These are phyloP conservation scores for Ennomos quercinarius DNA, from an alignment of 2,888 invertebrate species.

Conservation along the genomic window DNA sequence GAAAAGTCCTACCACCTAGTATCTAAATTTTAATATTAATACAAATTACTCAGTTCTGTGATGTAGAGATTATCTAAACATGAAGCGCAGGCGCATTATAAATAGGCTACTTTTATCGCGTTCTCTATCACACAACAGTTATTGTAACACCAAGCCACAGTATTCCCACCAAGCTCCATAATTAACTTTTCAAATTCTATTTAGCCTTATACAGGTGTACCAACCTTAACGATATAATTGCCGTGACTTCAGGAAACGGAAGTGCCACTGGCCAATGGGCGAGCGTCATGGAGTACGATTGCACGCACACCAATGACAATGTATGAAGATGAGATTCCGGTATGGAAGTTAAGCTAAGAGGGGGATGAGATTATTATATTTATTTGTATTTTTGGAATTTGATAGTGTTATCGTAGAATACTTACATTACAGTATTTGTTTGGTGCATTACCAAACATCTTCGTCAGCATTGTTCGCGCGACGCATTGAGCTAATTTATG, in stretches of 20 bases:
- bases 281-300: slow-evolving; percentile 65
- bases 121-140: slow-evolving; percentile 41
- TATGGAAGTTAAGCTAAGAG: slow-evolving; percentile 4
- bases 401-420: no score
- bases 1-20: no score
- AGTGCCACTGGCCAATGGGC: slow-evolving; percentile 65
- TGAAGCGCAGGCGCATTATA: background rate
- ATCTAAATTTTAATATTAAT: no score
- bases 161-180: slow-evolving; percentile 21
- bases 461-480: no score
- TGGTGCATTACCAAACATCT: no score
- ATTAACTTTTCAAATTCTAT: slow-evolving; percentile 30
- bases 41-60: no score
- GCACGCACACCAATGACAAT: slow-evolving; percentile 45
- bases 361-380: slow-evolving; percentile 1
- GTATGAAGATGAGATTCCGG: slow-evolving; percentile 22
- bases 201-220: slow-evolving; percentile 67
- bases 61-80: no score
- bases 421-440: no score
- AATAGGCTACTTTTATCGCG: slow-evolving; percentile 6
- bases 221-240: slow-evolving; percentile 64
- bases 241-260: slow-evolving; percentile 78
- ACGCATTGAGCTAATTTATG: no score
- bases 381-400: no score
- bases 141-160: slow-evolving; percentile 40